phyloP scores from a whole-genome alignment of 2,113 vertebrate species.

The Hystrix cristata region DNA sequence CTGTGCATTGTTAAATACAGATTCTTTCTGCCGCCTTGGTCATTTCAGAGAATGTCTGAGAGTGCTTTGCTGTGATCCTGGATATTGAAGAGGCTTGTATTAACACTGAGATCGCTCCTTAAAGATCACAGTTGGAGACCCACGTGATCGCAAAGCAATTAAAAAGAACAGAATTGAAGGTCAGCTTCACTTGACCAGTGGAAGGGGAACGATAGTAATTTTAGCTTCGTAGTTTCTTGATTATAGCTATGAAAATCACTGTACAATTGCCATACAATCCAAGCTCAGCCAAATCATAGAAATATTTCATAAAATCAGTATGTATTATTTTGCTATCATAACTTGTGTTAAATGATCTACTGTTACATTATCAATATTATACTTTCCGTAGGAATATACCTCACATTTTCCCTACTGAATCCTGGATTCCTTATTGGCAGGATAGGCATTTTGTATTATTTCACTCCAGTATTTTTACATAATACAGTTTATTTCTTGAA shows the following conservation, averaged over 20 bases:
- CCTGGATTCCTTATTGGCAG: not conserved
- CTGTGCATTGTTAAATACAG: not conserved
- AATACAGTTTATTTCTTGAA: not conserved
- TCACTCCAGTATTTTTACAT: not conserved
- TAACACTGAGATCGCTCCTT: not conserved
- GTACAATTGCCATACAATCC: not conserved
- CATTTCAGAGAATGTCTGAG: not conserved
- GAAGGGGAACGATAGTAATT: not conserved
- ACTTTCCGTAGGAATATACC: not conserved
- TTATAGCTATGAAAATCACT: not conserved
- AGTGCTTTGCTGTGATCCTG: not conserved
- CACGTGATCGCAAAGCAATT: not conserved
- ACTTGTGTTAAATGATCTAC: not conserved
- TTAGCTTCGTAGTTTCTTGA: not conserved
- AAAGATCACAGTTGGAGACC: not conserved
- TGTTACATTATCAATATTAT: not conserved
- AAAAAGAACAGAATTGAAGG: not conserved
- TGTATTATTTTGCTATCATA: not conserved
- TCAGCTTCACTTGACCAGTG: not conserved
- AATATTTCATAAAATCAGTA: not conserved
- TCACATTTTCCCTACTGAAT: not conserved
- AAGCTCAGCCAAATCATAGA: not conserved
- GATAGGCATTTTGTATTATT: not conserved
- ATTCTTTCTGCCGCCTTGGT: not conserved
- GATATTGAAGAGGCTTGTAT: not conserved